Percentiles rank a stretch among this genome's conserved stretches.
Conservation (phyloP, 1,140 invertebrate species). For the Paracyclopina nana region DNA sequence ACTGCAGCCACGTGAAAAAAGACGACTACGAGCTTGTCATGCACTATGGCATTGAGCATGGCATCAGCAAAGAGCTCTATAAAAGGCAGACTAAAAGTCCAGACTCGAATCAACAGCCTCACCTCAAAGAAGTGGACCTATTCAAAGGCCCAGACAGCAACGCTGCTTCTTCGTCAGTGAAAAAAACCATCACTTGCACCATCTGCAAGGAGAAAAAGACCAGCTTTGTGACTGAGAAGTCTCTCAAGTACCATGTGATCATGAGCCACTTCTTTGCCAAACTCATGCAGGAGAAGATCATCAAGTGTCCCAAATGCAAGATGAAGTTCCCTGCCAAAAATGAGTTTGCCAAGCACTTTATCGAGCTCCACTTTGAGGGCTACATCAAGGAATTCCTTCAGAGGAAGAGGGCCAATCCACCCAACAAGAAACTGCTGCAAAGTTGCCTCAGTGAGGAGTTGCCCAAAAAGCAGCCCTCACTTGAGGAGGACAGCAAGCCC, state of each 20-base stretch:
- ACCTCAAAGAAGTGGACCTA: not conserved
- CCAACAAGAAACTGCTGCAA: no score
- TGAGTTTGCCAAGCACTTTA: conserved; percentile 6
- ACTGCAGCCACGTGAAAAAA: conserved; percentile 1
- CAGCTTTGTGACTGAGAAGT: conserved; percentile 5
- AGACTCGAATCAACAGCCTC: not conserved
- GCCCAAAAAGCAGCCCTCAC: no score
- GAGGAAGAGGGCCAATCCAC: no score
- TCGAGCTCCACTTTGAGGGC: conserved; percentile 1
- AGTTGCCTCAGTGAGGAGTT: no score
- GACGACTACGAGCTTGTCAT: conserved; percentile 8
- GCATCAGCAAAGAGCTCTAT: conserved; percentile 9
- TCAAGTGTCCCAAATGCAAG: not conserved
- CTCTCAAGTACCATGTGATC: conserved; percentile 10
- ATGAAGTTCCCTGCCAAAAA: not conserved
- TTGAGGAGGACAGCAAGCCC: no score
- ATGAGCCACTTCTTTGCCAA: conserved; percentile 7
- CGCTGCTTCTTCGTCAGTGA: not conserved
- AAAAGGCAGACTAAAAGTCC: not conserved
- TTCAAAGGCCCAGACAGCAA: not conserved
- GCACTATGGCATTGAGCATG: conserved; percentile 14
- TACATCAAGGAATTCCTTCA: conserved; percentile 3
- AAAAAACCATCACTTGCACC: not conserved
- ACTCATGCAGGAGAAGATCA: not conserved
- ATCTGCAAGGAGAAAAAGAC: conserved; percentile 9